These are phyloP conservation scores for Monodelphis domestica DNA, from an alignment of 2,797 vertebrate species.

Conservation along the genomic window DNA sequence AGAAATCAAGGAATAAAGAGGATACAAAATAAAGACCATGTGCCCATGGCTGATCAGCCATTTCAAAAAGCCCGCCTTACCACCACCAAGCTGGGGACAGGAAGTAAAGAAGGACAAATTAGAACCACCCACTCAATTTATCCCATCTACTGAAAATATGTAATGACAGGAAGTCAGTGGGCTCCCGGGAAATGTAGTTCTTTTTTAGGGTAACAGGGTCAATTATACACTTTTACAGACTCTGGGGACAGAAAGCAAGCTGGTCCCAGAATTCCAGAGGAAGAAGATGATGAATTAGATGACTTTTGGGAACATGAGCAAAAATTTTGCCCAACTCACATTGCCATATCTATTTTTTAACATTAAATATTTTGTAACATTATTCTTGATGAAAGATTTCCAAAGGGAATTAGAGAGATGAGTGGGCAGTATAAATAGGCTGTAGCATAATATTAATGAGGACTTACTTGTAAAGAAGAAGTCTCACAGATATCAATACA, in stretches of 20 bases:
- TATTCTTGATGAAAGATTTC: background rate
- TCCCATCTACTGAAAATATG: too few species aligned
- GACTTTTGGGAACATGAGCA: background rate
- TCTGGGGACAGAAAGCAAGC: background rate
- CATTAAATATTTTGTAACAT: background rate
- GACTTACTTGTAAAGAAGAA: background rate
- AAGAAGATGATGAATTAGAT: background rate
- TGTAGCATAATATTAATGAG: background rate
- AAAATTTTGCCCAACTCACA: background rate
- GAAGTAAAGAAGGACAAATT: too few species aligned
- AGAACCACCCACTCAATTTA: too few species aligned
- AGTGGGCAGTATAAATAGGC: background rate
- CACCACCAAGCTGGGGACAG: too few species aligned
- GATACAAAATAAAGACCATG: too few species aligned
- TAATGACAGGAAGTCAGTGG: too few species aligned
- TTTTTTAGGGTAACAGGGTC: too few species aligned
- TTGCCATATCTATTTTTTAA: background rate
- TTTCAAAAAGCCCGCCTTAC: too few species aligned
- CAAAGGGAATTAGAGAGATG: background rate
- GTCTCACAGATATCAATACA: background rate
- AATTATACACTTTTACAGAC: background rate
- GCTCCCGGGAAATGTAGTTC: too few species aligned
- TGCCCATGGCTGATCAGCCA: too few species aligned
- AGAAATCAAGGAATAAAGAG: too few species aligned
- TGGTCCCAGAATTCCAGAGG: background rate